Base-by-base conservation (phyloP, 2,888 invertebrate species). In the Drosophila ustulata region DNA sequence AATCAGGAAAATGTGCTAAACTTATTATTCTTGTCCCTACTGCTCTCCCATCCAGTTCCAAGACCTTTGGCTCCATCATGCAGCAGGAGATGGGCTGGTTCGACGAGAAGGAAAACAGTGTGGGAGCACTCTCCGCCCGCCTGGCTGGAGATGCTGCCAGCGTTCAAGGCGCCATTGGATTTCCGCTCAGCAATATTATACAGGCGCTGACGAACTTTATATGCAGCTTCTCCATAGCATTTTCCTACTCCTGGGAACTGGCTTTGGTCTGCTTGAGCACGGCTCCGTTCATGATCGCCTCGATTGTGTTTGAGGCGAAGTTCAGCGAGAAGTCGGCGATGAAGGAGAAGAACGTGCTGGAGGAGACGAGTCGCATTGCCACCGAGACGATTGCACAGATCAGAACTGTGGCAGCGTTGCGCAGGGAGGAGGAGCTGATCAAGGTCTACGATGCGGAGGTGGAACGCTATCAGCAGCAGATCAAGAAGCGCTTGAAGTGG, bases 1-100 rank as follows among this genome's bases (percentile, higher is more conserved):
- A 18, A 18, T 1, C 6, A 5, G 1, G 28, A 6, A 5, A 28
- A 28, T 4, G 1, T 28, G 4, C 6, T n/a, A n/a, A n/a, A n/a
- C 26, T 26, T 4, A 28, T 30, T 30, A 7, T 30, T 9, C 1
- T 13, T 13, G 0, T 4, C n/a, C 9, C 0, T 13, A 46, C 3
- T n/a, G 0, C 4, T 23, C 5, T 26, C 49, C 13, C 2, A 4
- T 6, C 18, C 28, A 91, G 92, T 25, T 89, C 90, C 1, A 71
- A 64, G 45, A 93, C 95, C 0, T 96, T 96, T 82, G 92, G 91
- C 32, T 93, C 95, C 2, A 95, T 96, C 93, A 84, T 97, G 68
- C 92, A 93, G 39, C 96, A 96, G 90, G 96, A 96, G 82, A 95
- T 96, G 83, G 95, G 94, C 7, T 96, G 96, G 95, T 96, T 95